These are phyloP conservation scores for Pelecanoides urinatrix DNA, from an alignment of 2,113 vertebrate species.

Conservation along the genomic window DNA sequence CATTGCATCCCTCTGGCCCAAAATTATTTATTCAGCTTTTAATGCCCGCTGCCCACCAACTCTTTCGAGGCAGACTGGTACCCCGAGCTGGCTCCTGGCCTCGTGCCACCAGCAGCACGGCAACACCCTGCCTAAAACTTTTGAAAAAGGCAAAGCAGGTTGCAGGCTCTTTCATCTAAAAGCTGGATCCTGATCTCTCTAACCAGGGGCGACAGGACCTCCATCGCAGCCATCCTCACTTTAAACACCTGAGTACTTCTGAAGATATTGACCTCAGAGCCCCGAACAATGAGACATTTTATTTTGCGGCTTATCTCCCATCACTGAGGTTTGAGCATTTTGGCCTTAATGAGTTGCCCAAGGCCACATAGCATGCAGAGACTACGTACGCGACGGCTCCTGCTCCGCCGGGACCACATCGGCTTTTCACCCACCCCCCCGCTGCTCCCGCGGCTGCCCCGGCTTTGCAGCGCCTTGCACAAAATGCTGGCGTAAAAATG, in stretches of 20 bases:
- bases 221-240: not conserved
- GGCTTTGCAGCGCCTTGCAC: not conserved
- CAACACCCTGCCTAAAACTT: not conserved
- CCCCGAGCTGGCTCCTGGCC: not conserved
- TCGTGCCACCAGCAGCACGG: not conserved
- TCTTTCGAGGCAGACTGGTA: not conserved
- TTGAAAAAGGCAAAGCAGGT: not conserved
- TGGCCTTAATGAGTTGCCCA: conserved; percentile 13
- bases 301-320: not conserved
- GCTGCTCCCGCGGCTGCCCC: not conserved
- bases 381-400: not conserved
- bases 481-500: rapidly evolving
- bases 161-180: not conserved
- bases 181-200: not conserved
- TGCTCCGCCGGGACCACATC: not conserved
- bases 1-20: not conserved
- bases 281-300: not conserved
- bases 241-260: not conserved
- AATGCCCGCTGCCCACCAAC: rapidly evolving
- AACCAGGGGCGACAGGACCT: not conserved
- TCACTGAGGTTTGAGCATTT: not conserved
- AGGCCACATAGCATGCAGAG: not conserved
- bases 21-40: not conserved
- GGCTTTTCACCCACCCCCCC: rapidly evolving
- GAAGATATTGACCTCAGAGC: not conserved